phyloP scores from a whole-genome alignment of 2,797 vertebrate genomes.

The Tauraco hartlaubi region DNA sequence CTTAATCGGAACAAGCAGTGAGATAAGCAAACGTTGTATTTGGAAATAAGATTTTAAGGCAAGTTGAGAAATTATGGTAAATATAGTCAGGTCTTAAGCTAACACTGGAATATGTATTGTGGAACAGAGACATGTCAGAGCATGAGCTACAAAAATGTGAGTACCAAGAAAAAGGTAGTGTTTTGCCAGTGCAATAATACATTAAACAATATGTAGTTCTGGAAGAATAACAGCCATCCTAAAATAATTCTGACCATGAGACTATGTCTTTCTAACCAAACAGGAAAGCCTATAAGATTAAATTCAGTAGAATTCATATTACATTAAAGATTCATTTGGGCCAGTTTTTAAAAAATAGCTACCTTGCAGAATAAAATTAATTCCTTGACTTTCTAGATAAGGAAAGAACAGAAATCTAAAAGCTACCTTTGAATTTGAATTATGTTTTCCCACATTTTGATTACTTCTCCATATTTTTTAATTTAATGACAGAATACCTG shows the following conservation, averaged over 20 bases:
- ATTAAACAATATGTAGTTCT: background rate
- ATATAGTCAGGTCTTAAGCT: background rate
- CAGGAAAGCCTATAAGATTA: background rate
- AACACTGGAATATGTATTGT: background rate
- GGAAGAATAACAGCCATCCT: background rate
- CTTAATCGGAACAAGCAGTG: background rate
- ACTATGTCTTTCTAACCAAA: background rate
- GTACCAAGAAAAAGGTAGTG: background rate
- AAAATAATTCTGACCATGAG: background rate
- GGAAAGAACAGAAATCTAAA: background rate
- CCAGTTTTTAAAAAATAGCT: background rate
- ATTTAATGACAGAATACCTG: background rate
- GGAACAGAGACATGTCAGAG: background rate
- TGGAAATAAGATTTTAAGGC: background rate
- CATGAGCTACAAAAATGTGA: background rate
- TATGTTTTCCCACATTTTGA: background rate
- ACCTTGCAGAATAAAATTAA: background rate
- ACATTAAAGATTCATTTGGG: background rate
- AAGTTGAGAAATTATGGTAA: background rate
- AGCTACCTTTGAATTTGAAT: background rate
- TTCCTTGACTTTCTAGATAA: background rate
- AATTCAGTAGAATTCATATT: background rate
- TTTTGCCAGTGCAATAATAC: background rate
- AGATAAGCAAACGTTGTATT: background rate
- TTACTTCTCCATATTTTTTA: background rate